Base-by-base conservation (phyloP, 1,140 invertebrate species). In the Aradophagus sp. region DNA sequence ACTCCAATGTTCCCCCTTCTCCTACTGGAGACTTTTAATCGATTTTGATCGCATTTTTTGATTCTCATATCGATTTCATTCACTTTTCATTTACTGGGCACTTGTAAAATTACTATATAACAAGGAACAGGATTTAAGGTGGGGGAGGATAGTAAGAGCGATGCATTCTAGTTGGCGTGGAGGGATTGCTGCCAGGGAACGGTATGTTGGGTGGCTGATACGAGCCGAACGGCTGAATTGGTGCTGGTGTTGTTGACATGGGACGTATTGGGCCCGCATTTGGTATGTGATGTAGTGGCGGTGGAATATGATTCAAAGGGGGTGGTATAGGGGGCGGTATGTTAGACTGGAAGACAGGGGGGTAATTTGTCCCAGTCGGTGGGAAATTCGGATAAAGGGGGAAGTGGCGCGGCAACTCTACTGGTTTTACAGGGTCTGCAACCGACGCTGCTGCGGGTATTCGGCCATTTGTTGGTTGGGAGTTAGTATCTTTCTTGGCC, bases 321-420 rank as follows among this genome's bases (percentile, higher is more conserved):
- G 80, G 83, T 1, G 85, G 78, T 10, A 82, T 76, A 3, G 84
- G 84, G 5, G 84, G 83, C 36, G 78, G 70, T 17, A 84, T 78
- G 50, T 84, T 86, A 6, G 81, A 48, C 8, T 80, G 82, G 71
- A 85, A 86, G 4, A 81, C 79, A 12, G 81, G 67, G 1, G 81
- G 78, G 67, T 84, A 86, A 19, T 52, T 76, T 3, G 78, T 48
- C 31, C 58, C 66, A 3, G 31, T 3, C 7, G 70, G 73, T 11
- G 77, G n/a, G 42, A 80, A 85, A 72, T 75, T 79, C 6, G 76
- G 7, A 52, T 80, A 85, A 0, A 79, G 65, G 15, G 76, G 41
- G 53, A 81, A 85, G 31, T 80, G 83, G 10, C 76, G 12, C 32
- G 78, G 69, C 3, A 80, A 50, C 3, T 85, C 84, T 11, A 78